These are phyloP conservation scores for Calypte anna DNA, from an alignment of 2,113 vertebrate species.

Conservation along the genomic window DNA sequence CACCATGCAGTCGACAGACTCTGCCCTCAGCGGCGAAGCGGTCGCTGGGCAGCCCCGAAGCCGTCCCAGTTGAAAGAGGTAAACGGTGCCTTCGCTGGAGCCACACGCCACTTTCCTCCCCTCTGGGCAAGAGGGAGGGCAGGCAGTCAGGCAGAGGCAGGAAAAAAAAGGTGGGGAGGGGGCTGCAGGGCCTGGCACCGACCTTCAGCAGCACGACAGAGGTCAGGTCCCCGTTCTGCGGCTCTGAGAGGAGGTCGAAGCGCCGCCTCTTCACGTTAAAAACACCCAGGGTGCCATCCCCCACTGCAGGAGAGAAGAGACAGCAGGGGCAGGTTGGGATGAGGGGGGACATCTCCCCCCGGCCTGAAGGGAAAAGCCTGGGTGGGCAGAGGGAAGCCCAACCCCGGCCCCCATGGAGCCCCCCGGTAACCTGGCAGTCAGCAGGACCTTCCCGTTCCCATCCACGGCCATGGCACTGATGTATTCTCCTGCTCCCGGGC, in stretches of 20 bases:
- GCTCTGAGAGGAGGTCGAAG: constrained; percentile 92
- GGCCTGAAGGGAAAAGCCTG: too few species aligned
- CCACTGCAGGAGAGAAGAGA: constrained; percentile 76
- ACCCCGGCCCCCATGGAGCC: rapidly evolving
- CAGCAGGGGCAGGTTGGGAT: rapidly evolving
- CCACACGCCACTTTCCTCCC: constrained; percentile 90
- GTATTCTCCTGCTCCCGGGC: constrained; percentile 92
- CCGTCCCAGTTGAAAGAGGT: constrained; percentile 98
- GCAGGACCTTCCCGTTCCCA: constrained; percentile 84
- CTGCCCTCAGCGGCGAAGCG: constrained; percentile 88
- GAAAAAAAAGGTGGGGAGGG: too few species aligned
- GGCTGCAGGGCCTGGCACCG: neutral
- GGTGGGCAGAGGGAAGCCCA: rapidly evolving
- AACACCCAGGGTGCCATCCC: constrained; percentile 90
- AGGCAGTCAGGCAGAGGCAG: neutral
- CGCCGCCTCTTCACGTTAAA: constrained; percentile 90
- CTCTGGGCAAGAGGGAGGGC: constrained; percentile 57
- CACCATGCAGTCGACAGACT: constrained; percentile 90
- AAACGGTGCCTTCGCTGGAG: constrained; percentile 91
- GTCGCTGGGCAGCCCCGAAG: constrained; percentile 93
- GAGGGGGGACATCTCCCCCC: rapidly evolving
- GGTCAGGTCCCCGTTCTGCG: constrained; percentile 90
- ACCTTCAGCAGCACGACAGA: constrained; percentile 91
- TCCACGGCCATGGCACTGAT: constrained; percentile 90
- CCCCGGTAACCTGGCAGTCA: constrained; percentile 87